These are phyloP conservation scores for Yoshiicerus persimilis DNA, from an alignment of 1,140 invertebrate species.

Conservation along the genomic window DNA sequence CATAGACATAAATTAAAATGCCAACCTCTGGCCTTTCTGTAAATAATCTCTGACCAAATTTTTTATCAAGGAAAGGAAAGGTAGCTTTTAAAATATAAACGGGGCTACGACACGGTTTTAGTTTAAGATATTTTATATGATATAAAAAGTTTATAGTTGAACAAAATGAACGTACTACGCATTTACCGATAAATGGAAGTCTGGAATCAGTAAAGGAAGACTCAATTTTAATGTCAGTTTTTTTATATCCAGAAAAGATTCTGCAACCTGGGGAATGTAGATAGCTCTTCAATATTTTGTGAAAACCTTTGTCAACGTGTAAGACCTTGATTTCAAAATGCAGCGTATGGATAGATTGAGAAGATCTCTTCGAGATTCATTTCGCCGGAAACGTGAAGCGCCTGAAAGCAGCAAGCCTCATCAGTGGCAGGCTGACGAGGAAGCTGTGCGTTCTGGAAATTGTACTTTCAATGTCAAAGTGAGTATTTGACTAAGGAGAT, in stretches of 20 bases:
- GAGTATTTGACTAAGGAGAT: constrained; percentile 36
- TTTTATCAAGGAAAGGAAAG: too few species aligned
- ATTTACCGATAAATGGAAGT: too few species aligned
- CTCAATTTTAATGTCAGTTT: too few species aligned
- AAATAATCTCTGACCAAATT: too few species aligned
- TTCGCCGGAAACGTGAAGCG: constrained; percentile 72
- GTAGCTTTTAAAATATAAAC: too few species aligned
- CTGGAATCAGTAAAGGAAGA: too few species aligned
- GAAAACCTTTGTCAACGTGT: neutral
- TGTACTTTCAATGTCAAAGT: constrained; percentile 97
- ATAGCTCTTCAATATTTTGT: neutral
- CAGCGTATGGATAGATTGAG: constrained; percentile 88
- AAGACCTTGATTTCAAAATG: constrained; percentile 36
- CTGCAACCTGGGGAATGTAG: neutral
- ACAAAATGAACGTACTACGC: too few species aligned
- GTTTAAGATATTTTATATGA: too few species aligned
- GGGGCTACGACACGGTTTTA: too few species aligned
- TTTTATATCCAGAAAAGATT: neutral
- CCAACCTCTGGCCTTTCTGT: too few species aligned
- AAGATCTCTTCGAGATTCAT: constrained; percentile 88
- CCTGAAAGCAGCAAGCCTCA: constrained; percentile 93
- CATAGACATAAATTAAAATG: too few species aligned
- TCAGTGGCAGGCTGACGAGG: constrained; percentile 98
- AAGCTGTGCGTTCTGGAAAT: constrained; percentile 88
- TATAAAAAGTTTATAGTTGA: too few species aligned